Percentiles rank a stretch among this genome's conserved stretches.
phyloP scores from a whole-genome alignment of 92 coral and sea anemone genomes.

The Siderastrea siderea region DNA sequence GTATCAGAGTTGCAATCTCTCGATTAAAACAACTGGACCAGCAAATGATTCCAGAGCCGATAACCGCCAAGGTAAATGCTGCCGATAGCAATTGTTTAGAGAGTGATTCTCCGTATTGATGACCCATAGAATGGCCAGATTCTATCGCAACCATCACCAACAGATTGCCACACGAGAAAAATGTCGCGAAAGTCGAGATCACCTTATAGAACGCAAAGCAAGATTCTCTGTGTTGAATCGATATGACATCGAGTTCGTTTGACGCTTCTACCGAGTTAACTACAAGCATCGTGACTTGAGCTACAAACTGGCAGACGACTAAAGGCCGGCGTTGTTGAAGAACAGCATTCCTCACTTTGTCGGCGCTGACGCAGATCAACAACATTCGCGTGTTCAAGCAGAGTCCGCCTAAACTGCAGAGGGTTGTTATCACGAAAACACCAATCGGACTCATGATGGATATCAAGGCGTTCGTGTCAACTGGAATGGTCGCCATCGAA shows the following conservation, averaged over 20 bases:
- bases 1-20: background rate
- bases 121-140: background rate
- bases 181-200: background rate
- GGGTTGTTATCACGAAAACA: background rate
- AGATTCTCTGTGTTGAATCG: background rate
- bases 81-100: background rate
- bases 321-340: background rate
- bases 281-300: background rate
- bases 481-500: too few species aligned
- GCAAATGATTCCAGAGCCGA: background rate
- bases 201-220: conserved; percentile 1
- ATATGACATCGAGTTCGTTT: background rate
- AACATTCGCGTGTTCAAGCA: background rate
- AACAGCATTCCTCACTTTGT: background rate
- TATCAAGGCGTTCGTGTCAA: too few species aligned
- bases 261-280: conserved; percentile 12
- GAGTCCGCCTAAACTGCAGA: background rate
- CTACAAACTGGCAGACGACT: background rate
- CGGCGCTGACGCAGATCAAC: background rate
- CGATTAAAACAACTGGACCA: background rate
- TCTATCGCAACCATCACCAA: conserved; percentile 6
- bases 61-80: background rate
- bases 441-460: too few species aligned
- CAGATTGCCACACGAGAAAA: conserved; percentile 12
- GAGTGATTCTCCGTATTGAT: background rate